phyloP scores from a whole-genome alignment of 2,888 invertebrate genomes.

The Drosophila gaucha region DNA sequence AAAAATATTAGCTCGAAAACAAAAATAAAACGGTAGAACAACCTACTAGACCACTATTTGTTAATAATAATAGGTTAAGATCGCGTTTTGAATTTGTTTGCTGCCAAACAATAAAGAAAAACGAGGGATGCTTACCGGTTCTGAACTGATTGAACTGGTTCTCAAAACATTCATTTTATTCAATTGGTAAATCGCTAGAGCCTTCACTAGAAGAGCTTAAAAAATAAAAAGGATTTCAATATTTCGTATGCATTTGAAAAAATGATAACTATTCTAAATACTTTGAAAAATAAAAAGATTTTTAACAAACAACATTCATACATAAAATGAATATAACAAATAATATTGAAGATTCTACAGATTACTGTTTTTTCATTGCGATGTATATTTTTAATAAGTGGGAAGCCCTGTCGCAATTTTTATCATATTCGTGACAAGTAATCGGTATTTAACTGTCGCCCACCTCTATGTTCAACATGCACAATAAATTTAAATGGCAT shows the following conservation, averaged over 20 bases:
- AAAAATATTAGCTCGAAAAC: slow-evolving; percentile 6
- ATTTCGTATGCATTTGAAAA: not conserved
- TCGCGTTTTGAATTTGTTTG: slow-evolving; percentile 27
- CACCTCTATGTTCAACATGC: slow-evolving; percentile 12
- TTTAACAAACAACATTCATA: no score
- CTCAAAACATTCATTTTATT: slow-evolving; percentile 3
- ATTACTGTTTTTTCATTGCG: not conserved
- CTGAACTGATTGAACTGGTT: slow-evolving; percentile 9
- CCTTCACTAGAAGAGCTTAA: no score
- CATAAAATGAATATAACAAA: no score
- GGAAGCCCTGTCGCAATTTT: not conserved
- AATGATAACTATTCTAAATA: not conserved
- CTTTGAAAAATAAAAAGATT: not conserved
- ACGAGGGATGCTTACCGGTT: slow-evolving; percentile 20
- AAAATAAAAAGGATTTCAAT: not conserved
- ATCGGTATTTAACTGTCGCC: not conserved
- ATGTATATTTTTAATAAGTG: not conserved
- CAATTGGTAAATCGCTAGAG: not conserved
- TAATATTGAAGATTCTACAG: not conserved
- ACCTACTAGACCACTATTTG: not conserved
- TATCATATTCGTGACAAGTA: slow-evolving; percentile 8
- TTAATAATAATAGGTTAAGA: slow-evolving; percentile 10
- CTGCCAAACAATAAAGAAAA: slow-evolving; percentile 21
- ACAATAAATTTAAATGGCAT: slow-evolving; percentile 57
- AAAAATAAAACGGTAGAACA: not conserved